phyloP scores from a whole-genome alignment of 2,888 invertebrate genomes.

The Nymphalis c-album region DNA sequence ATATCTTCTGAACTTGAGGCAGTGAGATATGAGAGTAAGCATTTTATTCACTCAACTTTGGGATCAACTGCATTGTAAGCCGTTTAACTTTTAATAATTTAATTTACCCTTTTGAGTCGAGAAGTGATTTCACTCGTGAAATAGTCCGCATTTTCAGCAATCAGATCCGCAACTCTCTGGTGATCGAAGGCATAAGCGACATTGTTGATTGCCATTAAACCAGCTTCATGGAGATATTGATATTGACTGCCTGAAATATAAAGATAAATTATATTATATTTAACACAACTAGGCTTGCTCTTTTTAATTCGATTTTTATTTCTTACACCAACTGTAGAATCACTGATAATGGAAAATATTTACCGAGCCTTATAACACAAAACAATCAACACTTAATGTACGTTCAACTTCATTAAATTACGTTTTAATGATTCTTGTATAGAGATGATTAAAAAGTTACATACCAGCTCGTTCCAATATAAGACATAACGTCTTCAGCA shows the following conservation, averaged over 20 bases:
- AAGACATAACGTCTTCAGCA: conserved; percentile 85
- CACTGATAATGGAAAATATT: too few species aligned
- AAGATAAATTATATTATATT: too few species aligned
- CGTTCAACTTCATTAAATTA: neutral
- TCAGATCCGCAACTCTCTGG: conserved; percentile 78
- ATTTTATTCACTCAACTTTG: neutral
- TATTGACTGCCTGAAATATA: conserved; percentile 82
- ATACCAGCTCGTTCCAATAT: conserved; percentile 87
- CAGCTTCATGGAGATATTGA: conserved; percentile 83
- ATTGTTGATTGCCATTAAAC: conserved; percentile 79
- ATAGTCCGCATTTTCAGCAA: conserved; percentile 87
- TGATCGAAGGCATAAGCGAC: conserved; percentile 82
- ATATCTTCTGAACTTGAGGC: too few species aligned
- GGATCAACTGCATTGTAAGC: neutral
- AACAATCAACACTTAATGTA: too few species aligned
- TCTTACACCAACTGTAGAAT: too few species aligned
- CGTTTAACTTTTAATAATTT: neutral
- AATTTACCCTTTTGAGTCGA: conserved; percentile 80
- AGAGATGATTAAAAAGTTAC: conserved; percentile 29
- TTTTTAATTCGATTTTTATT: too few species aligned
- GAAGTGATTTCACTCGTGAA: conserved; percentile 86
- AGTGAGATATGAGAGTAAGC: too few species aligned
- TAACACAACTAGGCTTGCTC: too few species aligned
- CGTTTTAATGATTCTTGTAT: neutral
- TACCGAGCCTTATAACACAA: too few species aligned